phyloP scores from a whole-genome alignment of 2,888 invertebrate species.

The Stenchaetothrips biformis region DNA sequence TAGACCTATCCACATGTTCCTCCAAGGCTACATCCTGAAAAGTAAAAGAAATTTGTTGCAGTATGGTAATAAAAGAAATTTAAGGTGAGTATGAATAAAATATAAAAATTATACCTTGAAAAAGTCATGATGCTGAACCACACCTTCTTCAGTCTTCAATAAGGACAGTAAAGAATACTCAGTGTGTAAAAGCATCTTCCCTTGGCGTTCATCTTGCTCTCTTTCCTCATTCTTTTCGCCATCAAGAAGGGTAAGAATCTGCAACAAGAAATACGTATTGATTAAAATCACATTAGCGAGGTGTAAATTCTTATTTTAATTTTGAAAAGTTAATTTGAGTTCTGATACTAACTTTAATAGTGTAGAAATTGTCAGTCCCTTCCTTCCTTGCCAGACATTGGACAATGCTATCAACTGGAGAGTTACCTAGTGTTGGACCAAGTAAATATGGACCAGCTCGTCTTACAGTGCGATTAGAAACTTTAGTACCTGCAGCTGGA shows the following conservation, averaged over 20 bases:
- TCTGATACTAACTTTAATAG: slow-evolving; percentile 55
- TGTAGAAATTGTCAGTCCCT: slow-evolving; percentile 63
- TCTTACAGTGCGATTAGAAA: slow-evolving; percentile 52
- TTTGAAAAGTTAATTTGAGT: slow-evolving; percentile 43
- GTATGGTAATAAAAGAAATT: slow-evolving; percentile 27
- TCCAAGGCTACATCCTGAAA: slow-evolving; percentile 63
- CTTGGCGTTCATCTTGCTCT: slow-evolving; percentile 69
- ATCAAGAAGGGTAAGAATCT: slow-evolving; percentile 41
- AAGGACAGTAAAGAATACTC: slow-evolving; percentile 68
- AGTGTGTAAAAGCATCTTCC: slow-evolving; percentile 71
- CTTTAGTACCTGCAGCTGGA: slow-evolving; percentile 52
- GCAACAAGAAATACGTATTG: neutral
- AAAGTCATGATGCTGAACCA: slow-evolving; percentile 70
- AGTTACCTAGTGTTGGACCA: slow-evolving; percentile 65
- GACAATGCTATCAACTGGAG: slow-evolving; percentile 70
- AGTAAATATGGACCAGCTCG: slow-evolving; percentile 64
- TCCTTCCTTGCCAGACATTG: slow-evolving; percentile 69
- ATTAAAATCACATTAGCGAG: neutral
- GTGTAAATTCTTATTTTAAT: slow-evolving; percentile 41
- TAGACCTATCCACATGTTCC: slow-evolving; percentile 54
- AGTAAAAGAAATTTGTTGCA: slow-evolving; percentile 31
- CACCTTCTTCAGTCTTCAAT: slow-evolving; percentile 63
- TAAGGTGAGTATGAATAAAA: slow-evolving; percentile 26
- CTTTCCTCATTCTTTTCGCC: slow-evolving; percentile 58
- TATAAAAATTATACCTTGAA: slow-evolving; percentile 56